Evolutionary conservation across 2,797 vertebrate genomes (phyloP).

Genomic region (Parambassis ranga): DNA sequence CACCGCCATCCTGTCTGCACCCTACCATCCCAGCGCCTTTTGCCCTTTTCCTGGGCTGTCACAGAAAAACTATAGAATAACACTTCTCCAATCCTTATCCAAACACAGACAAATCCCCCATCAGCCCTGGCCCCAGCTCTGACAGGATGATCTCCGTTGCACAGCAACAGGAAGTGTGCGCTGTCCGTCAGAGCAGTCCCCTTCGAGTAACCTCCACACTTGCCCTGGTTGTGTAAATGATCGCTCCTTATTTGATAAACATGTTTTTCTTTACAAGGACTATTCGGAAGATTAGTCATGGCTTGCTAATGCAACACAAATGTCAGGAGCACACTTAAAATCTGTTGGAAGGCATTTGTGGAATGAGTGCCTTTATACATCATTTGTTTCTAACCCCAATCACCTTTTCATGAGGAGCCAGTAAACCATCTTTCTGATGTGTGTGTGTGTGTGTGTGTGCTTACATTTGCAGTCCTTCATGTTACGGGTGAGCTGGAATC

Average conservation of each 20-base stretch:
- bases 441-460: constrained; percentile 43
- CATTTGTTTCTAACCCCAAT: constrained; percentile 54
- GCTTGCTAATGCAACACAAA: constrained; percentile 48
- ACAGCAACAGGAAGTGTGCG: constrained; percentile 75
- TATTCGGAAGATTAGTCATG: constrained; percentile 46
- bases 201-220: constrained; percentile 66
- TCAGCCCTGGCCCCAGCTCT: constrained; percentile 70
- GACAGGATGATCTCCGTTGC: constrained; percentile 78
- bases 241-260: constrained; percentile 62
- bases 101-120: constrained; percentile 80
- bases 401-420: constrained; percentile 59
- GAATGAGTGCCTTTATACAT: constrained; percentile 62
- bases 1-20: constrained; percentile 74
- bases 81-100: constrained; percentile 82
- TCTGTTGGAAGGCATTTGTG: constrained; percentile 54
- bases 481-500: constrained; percentile 97
- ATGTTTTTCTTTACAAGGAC: constrained; percentile 55
- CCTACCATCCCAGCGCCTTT: constrained; percentile 63
- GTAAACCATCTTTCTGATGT: constrained; percentile 45
- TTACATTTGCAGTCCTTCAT: constrained; percentile 97
- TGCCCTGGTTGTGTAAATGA: constrained; percentile 69
- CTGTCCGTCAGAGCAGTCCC: constrained; percentile 72
- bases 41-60: constrained; percentile 75
- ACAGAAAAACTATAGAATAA: constrained; percentile 77
- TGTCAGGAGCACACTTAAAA: constrained; percentile 48